Evolutionary conservation across 2,888 invertebrate genomes (phyloP), one percentile per base, ranked within the genome.

Genomic region (Hypomecis atomaria): DNA sequence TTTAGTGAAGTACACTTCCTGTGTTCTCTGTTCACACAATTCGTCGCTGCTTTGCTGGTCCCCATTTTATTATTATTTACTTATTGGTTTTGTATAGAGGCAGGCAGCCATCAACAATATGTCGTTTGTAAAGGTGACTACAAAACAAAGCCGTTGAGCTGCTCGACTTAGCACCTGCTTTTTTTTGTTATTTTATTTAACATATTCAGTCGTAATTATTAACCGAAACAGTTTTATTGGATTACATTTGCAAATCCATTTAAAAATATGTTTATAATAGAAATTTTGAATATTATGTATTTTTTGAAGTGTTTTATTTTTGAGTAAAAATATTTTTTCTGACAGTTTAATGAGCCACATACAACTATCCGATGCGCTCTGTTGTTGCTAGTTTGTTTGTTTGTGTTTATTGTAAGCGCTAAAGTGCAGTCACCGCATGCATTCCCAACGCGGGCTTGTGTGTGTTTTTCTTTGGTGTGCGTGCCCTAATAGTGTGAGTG

Each of bases 341-440:
- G 81, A 42, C 5, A 6, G 10, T 40, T 23, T 38, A 52, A 78
- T 78, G 76, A 78, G 71, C 75, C 73, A 74, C 73, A 81, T 73
- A 74, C 73, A 81, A 78, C 76, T 83, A 80, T 84, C 83, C 74
- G 82, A 86, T 86, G 82, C 78, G 83, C 80, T 83, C 78, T 73
- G 79, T 84, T 77, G 83, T 84, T 81, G 79, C 79, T 86, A 86
- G 85, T 86, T 86, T 90, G 90, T 91, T 92, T 92, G 88, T 92
- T 91, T 92, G 90, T 92, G 85, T 92, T 92, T 91, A 90, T 90
- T 89, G 90, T 90, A 88, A 87, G 86, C 88, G 89, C 83, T 89
- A 87, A 89, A 92, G 92, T 92, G 92, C 92, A 92, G 91, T 92
- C 92, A 92, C 91, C 91, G 92, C 91, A 84, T 90, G 91, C 92